phyloP scores from a whole-genome alignment of 2,113 vertebrate genomes.

The Astur gentilis region DNA sequence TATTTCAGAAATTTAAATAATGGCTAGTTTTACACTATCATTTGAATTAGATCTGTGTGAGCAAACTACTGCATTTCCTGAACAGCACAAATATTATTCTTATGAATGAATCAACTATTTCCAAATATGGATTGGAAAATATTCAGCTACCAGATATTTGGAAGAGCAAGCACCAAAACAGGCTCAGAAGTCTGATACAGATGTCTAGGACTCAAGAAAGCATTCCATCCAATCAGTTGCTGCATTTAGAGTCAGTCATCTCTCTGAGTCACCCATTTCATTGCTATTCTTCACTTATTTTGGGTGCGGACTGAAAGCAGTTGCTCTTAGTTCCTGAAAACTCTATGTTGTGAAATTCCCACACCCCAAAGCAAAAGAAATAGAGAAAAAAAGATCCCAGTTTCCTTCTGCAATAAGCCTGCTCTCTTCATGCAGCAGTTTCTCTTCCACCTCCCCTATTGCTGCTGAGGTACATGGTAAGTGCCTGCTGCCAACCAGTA shows the following conservation, averaged over 20 bases:
- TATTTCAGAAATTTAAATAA: conserved; percentile 8
- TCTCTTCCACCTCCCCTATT: not conserved
- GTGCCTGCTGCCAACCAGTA: not conserved
- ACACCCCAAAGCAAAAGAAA: not conserved
- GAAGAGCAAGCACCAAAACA: conserved; percentile 50
- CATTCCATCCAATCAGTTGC: conserved; percentile 25
- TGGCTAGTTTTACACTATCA: not conserved
- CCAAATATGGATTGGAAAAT: conserved; percentile 66
- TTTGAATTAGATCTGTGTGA: not conserved
- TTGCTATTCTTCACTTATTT: conserved; percentile 39
- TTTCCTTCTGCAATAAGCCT: not conserved
- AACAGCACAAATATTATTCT: conserved; percentile 33
- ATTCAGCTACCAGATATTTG: conserved; percentile 56
- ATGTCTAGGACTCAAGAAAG: conserved; percentile 43
- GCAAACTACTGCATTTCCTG: conserved; percentile 22
- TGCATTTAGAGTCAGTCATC: conserved; percentile 9
- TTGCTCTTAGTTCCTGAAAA: conserved; percentile 40
- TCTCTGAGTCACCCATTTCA: conserved; percentile 54
- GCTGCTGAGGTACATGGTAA: not conserved
- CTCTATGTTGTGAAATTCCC: conserved; percentile 10
- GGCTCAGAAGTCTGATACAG: conserved; percentile 19
- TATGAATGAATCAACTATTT: conserved; percentile 58
- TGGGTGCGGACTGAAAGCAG: conserved; percentile 33
- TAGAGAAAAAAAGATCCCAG: not conserved
- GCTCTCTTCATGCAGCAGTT: not conserved